Conservation (phyloP, 1,140 invertebrate species). For the Alviniconcha marisindica region DNA sequence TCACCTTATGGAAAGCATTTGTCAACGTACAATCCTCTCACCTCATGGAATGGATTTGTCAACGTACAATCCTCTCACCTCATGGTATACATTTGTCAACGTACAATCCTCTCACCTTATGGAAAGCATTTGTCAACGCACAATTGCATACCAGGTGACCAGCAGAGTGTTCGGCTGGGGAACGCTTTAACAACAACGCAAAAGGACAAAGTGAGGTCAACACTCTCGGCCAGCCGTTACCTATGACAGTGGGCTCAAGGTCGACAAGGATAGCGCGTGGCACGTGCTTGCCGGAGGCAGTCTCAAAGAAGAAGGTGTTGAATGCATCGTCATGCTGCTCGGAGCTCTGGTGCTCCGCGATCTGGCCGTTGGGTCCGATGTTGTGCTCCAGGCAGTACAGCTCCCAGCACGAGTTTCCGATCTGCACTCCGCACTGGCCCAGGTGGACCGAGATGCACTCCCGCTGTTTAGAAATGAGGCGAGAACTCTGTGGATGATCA, state of each 20-base stretch:
- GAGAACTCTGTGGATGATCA: too few relatives aligned
- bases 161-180: neutral
- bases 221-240: neutral
- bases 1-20: too few relatives aligned
- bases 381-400: constrained; percentile 93
- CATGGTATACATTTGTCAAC: neutral
- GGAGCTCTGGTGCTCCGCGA: constrained; percentile 65
- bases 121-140: too few relatives aligned
- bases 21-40: too few relatives aligned
- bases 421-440: constrained; percentile 92
- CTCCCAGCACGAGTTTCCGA: constrained; percentile 80
- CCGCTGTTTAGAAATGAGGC: constrained; percentile 70
- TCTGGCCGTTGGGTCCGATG: constrained; percentile 89
- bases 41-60: too few relatives aligned
- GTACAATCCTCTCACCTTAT: neutral
- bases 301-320: constrained; percentile 94
- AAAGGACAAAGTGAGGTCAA: too few relatives aligned
- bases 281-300: constrained; percentile 77
- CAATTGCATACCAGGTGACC: too few relatives aligned
- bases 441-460: constrained; percentile 92
- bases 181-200: neutral
- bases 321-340: constrained; percentile 88
- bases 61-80: neutral
- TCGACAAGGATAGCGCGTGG: constrained; percentile 37
- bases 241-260: constrained; percentile 34